Conservation (phyloP, 2,888 invertebrate species). For the Athalia cordata region DNA sequence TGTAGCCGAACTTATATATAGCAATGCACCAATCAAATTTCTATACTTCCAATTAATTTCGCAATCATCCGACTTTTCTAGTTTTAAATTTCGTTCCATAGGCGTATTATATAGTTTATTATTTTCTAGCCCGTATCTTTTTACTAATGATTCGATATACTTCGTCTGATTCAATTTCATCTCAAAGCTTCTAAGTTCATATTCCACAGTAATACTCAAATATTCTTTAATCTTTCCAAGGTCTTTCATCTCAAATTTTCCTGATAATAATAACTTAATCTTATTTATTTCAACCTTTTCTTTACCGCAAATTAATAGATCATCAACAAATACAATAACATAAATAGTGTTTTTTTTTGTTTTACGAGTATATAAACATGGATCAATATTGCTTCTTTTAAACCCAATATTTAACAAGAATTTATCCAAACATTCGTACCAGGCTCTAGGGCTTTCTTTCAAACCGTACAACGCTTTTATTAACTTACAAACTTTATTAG, state of each 20-base stretch:
- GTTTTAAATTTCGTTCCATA: slow-evolving; percentile 62
- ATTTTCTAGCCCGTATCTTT: slow-evolving; percentile 53
- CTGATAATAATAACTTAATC: slow-evolving; percentile 54
- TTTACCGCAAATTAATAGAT: slow-evolving; percentile 58
- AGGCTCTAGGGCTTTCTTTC: slow-evolving; percentile 45
- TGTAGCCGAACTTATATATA: slow-evolving; percentile 63
- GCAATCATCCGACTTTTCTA: slow-evolving; percentile 43
- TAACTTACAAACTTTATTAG: slow-evolving; percentile 46
- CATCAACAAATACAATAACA: no score
- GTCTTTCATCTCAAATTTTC: slow-evolving; percentile 55
- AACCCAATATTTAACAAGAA: slow-evolving; percentile 74
- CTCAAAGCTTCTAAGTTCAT: slow-evolving; percentile 50
- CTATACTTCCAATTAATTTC: slow-evolving; percentile 57
- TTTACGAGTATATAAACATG: no score
- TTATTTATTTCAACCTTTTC: slow-evolving; percentile 50
- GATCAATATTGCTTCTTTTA: slow-evolving; percentile 54
- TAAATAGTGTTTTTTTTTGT: no score
- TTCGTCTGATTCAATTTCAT: slow-evolving; percentile 59
- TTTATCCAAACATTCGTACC: slow-evolving; percentile 46
- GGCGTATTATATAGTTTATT: slow-evolving; percentile 57
- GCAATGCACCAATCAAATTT: slow-evolving; percentile 52
- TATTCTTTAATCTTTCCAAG: slow-evolving; percentile 61
- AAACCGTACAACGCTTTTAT: slow-evolving; percentile 47
- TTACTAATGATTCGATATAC: slow-evolving; percentile 52
- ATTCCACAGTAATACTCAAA: slow-evolving; percentile 64